A percentile compares a stretch with the other conserved stretches of the same genome.
These are phyloP conservation scores for Synodontis membranacea DNA, from an alignment of 2,113 vertebrate species.

Conservation along the genomic window DNA sequence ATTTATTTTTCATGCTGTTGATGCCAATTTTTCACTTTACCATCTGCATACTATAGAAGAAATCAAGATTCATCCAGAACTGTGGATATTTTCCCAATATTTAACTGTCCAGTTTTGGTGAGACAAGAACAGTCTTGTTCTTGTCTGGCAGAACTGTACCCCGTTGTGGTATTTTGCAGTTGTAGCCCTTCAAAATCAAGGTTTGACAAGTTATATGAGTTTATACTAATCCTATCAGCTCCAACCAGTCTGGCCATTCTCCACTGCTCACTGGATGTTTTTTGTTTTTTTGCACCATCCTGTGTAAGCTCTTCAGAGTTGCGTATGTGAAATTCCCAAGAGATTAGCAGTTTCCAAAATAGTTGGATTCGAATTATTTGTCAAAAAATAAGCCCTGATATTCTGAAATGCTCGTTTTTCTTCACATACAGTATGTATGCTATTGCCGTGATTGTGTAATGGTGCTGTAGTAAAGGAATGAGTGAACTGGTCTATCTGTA, in stretches of 20 bases:
- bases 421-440: no score
- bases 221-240: neutral
- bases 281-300: neutral
- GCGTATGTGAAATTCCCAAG: no score
- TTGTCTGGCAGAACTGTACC: neutral
- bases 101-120: neutral
- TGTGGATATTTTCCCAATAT: neutral
- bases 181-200: neutral
- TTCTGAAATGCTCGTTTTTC: no score
- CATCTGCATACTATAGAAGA: neutral
- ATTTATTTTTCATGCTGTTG: neutral
- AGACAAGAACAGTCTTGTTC: no score
- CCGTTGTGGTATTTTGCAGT: neutral
- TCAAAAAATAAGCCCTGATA: no score
- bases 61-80: neutral
- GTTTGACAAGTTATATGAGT: neutral
- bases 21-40: neutral
- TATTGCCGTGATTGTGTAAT: neutral
- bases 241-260: neutral
- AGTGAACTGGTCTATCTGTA: no score
- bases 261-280: neutral
- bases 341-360: neutral
- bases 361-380: no score
- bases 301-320: neutral
- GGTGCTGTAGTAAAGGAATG: neutral